A percentile compares a stretch with the other conserved stretches of the same genome.
phyloP scores from a whole-genome alignment of 2,797 vertebrate species.

The Heterohyrax brucei region DNA sequence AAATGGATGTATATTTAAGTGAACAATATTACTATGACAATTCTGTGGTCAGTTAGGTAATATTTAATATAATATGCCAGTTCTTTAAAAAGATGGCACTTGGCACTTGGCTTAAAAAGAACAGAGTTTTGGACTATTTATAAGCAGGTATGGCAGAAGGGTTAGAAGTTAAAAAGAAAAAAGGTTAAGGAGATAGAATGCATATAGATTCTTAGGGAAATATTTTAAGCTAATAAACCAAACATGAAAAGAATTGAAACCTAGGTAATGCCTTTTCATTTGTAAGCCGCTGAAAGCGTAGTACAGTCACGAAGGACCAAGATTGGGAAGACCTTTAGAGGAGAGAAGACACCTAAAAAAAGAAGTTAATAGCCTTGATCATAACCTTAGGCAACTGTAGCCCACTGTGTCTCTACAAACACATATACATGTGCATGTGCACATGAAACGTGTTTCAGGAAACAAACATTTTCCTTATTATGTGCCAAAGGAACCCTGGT shows the following conservation, averaged over 20 bases:
- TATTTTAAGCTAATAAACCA: neutral
- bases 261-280: neutral
- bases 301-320: neutral
- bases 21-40: neutral
- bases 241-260: neutral
- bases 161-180: neutral
- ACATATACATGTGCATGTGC: neutral
- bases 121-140: slow-evolving; percentile 29
- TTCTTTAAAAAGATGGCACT: too few relatives aligned
- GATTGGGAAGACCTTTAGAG: neutral
- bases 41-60: neutral
- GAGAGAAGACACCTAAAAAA: neutral
- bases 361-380: neutral
- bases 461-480: neutral
- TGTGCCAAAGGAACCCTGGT: neutral
- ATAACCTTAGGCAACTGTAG: neutral
- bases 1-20: neutral
- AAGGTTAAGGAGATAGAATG: neutral
- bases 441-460: slow-evolving; percentile 12
- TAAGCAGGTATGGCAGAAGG: neutral
- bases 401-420: neutral
- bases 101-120: neutral
- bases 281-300: neutral
- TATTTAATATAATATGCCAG: neutral
- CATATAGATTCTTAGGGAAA: neutral